phyloP scores from a whole-genome alignment of 2,888 invertebrate species.

The Trachelus stipa region DNA sequence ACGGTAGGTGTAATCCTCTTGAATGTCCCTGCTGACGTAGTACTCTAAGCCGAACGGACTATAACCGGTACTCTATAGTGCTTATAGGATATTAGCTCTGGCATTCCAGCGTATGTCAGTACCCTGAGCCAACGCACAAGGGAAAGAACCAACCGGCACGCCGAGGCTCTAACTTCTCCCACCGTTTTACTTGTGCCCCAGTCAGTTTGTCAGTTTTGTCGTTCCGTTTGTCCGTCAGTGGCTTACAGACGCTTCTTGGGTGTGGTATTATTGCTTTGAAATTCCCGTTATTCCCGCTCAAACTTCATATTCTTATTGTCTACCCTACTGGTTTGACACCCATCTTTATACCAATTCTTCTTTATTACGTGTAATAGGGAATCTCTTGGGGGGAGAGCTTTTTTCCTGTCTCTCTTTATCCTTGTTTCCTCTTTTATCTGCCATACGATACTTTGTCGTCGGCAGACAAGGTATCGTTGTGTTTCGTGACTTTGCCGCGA shows the following conservation, averaged over 20 bases:
- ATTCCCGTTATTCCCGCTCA: not conserved
- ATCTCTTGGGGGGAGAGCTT: not conserved
- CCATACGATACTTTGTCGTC: not conserved
- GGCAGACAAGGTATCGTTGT: not conserved
- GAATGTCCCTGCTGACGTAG: not conserved
- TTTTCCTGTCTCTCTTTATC: not conserved
- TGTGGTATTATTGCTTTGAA: slow-evolving; percentile 15
- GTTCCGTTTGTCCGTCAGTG: slow-evolving; percentile 25
- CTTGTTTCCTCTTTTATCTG: not conserved
- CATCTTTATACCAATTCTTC: not conserved
- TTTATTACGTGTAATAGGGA: not conserved
- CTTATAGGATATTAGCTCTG: not conserved
- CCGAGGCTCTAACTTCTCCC: slow-evolving; percentile 21
- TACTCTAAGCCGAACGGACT: not conserved
- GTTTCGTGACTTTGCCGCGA: not conserved
- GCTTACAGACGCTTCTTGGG: slow-evolving; percentile 26
- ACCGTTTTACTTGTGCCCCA: slow-evolving; percentile 17
- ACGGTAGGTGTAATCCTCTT: not conserved
- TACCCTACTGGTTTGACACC: not conserved
- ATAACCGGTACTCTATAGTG: not conserved
- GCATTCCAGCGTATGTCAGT: not conserved
- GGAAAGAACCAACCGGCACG: not conserved
- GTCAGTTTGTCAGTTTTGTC: slow-evolving; percentile 4
- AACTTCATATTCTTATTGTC: not conserved
- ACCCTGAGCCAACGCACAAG: not conserved